Conservation (phyloP, 2,113 vertebrate species). For the Emydura subglobosa region DNA sequence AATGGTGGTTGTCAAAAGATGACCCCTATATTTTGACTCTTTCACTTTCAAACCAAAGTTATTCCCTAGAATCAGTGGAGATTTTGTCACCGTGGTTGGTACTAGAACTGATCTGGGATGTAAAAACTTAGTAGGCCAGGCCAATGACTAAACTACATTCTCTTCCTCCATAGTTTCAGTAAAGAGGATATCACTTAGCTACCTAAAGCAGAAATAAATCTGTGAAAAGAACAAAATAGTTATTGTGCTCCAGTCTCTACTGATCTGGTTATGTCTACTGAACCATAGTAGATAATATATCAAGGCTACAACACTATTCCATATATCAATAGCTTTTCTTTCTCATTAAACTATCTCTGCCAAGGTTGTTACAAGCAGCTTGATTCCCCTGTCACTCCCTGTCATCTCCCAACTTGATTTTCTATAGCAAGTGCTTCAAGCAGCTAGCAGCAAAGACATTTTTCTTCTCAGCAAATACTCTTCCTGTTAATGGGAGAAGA, state of each 20-base stretch:
- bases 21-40: not conserved
- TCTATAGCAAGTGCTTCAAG: not conserved
- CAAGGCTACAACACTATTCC: not conserved
- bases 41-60: not conserved
- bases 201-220: not conserved
- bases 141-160: not conserved
- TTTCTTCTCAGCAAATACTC: not conserved
- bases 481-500: not conserved
- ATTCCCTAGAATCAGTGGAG: not conserved
- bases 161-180: not conserved
- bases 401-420: not conserved
- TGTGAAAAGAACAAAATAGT: not conserved
- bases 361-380: not conserved
- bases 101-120: not conserved
- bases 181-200: not conserved
- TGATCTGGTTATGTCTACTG: not conserved
- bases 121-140: not conserved
- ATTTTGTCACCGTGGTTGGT: rapidly evolving
- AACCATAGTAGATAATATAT: not conserved
- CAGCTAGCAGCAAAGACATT: not conserved
- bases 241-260: not conserved
- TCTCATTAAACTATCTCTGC: not conserved
- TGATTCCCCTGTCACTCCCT: not conserved
- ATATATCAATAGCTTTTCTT: not conserved
- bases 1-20: not conserved